Base-by-base conservation (phyloP, 2,113 vertebrate species). In the Ramphastos sulfuratus region DNA sequence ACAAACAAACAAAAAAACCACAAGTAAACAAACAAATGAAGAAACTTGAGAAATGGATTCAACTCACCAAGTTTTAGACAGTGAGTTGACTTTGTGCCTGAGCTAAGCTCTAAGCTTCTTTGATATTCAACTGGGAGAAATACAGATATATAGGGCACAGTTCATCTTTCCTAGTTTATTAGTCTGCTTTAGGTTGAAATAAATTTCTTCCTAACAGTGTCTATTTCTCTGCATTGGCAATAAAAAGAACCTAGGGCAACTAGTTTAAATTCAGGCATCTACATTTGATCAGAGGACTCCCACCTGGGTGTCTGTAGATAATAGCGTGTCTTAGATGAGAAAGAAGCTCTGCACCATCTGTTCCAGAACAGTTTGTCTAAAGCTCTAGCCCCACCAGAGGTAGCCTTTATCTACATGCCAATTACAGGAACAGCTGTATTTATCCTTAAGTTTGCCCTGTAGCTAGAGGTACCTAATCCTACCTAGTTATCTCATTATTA, bases 221-320 rank as follows among this genome's bases (percentile, higher is more conserved):
- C 64, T 85, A 59, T 90, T 81, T 83, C 90, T 83, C 58, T 77
- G 74, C 44, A 60, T 23, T 78, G 56, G 37, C 65, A 96, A 90
- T 81, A 60, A 87, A 91, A 94, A 88, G 82, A 93, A 85, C 69
- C 61, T 81, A 71, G 61, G 82, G 69, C 78, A 87, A 91, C 82
- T 90, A 77, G 85, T 93, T 95, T 93, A 94, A 91, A 94, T 95
- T 95, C 93, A 95, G 52, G 33, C 42, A 88, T 87, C 82, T 83
- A 67, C 79, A 85, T 91, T 77, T 86, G 82, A 96, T 95, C 82
- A 91, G 82, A 95, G 58, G 52, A 91, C 64, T 95, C 85, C 37
- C 76, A 93, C 85, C 90, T 94, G 82, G 60, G 52, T 92, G 66
- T 92, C 92, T 93, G 89, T 87, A 94, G 93, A 94, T 95, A 94